Base-by-base conservation (phyloP, 2,113 vertebrate genomes). In the Melanotaenia duboulayi region DNA sequence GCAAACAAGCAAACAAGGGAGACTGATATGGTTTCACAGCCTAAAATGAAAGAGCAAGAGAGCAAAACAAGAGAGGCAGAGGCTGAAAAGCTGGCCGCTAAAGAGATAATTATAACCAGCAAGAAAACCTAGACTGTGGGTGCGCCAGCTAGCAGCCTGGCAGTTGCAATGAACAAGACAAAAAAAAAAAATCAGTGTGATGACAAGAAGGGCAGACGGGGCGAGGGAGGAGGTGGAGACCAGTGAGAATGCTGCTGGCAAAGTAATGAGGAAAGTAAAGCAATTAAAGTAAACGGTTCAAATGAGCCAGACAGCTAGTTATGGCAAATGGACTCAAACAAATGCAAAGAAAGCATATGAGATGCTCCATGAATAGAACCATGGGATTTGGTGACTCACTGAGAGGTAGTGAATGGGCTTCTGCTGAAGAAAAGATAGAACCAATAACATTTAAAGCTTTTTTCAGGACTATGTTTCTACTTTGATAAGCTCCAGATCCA, bases 21-120 rank as follows among this genome's bases (percentile, higher is more conserved):
- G 51, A 82, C 16, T 65, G 52, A 86, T 75, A 71, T 19, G 51
- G 24, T 39, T 77, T 80, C 40, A 63, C 24, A 52, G 24, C 52
- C 70, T 61, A 62, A 74, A 86, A 81, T 54, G 37, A 82, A 74
- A 80, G 49, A 56, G 71, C 58, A 46, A 25, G 51, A 28, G 65
- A 72, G 49, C 51, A 84, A 48, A 60, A 70, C 24, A 37, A 77
- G 71, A 55, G 17, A 81, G 69, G 50, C 22, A 32, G 23, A 52
- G 59, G 62, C 50, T 52, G 56, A 60, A 58, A 78, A 81, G 78
- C 79, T 50, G 49, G 59, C 17, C 68, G 61, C 64, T 63, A 74
- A 80, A 82, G 72, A 81, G 82, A 68, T 73, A 80, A 83, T 88
- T 90, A 89, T 61, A 81, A 80, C 56, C 64, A 67, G 78, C 55